Evolutionary conservation across 2,113 vertebrate genomes (phyloP), one percentile per base, ranked within the genome.

Genomic region (Prunella himalayana): DNA sequence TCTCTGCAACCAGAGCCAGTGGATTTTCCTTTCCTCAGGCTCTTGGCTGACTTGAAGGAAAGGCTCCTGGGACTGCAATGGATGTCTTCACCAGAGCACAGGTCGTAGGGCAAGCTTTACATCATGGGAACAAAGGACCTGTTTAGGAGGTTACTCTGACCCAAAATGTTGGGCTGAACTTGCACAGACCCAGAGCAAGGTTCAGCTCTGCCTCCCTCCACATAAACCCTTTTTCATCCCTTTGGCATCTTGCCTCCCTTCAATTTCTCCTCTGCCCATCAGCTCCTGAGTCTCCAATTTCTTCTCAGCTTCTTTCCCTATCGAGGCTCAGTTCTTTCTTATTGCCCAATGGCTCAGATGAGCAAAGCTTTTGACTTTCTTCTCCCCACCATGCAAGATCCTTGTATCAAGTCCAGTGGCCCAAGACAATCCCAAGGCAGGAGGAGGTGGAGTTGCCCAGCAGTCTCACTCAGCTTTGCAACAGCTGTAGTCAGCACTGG

Each of bases 171-270:
- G 53, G 15, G 33, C 51, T 61, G 64, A 83, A 68, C 41, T 45
- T 65, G 66, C 0, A 0, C 24, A 92, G 53, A 79, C 19, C 8
- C n/a, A 64, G 28, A 54, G 12, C 45, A 65, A 9, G 4, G 9
- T n/a, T 60, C 39, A 61, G 37, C 14, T 88, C 66, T 53, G 22
- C 12, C 76, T 83, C 35, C 6, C 12, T 47, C 28, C 30, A 33
- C 0, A 1, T 12, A 68, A 71, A 51, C 8, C 6, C 13, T 50
- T 84, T 77, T 78, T 71, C 51, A 72, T n/a, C 30, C 15, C 9
- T 76, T 68, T 87, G 33, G 9, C 28, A 11, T 79, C 65, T 47
- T 79, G 22, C 25, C 28, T 49, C 17, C 9, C 20, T 64, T 13
- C 44, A 19, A 5, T 57, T 84, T 60, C 61, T 72, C 27, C 47